Evolutionary conservation across 2,797 vertebrate species (phyloP), one percentile per base, ranked within the genome.

Genomic region (Eidolon dupreanum): DNA sequence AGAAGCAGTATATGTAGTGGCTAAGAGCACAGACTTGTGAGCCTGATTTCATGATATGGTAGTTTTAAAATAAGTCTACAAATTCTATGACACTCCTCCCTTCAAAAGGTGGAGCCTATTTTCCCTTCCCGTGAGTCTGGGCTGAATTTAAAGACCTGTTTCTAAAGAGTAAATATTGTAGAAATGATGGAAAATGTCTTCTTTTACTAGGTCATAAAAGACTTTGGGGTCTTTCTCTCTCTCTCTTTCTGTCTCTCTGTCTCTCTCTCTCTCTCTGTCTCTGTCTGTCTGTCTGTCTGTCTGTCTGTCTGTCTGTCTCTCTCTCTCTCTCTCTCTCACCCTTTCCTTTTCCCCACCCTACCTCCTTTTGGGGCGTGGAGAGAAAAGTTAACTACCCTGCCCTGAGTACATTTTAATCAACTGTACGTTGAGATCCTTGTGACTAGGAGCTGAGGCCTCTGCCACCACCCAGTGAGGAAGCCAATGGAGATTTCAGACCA

Each of bases 1-100:
- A 68, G 57, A 92, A 20, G 49, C 11, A 9, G 28, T 38, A n/a
- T 71, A 51, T 36, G 4, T 2, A 43, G 22, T 15, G 28, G 38
- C 49, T 65, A 66, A 15, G 79, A 75, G 26, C 24, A 78, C 15
- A 91, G 51, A 73, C n/a, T 81, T 88, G 28, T 4, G 41, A 82
- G 66, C 16, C 77, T 94, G 59, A 71, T 71, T 85, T 68, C 38
- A 55, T 19, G 5, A 2, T 78, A 17, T 63, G 11, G 11, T 77
- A 38, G 31, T 92, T 95, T 68, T 22, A 86, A 91, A 93, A 82
- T 81, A 93, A 94, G 20, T 68, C 31, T n/a, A 46, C 28, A 75
- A 31, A n/a, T 71, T 77, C 51, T 91, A 82, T 53, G 46, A 53
- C 28, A 66, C 61, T 73, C n/a, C 24, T 74, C 8, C 28, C 31